Conservation (phyloP, 1,140 invertebrate species). For the Caenorhabditis elegans region DNA sequence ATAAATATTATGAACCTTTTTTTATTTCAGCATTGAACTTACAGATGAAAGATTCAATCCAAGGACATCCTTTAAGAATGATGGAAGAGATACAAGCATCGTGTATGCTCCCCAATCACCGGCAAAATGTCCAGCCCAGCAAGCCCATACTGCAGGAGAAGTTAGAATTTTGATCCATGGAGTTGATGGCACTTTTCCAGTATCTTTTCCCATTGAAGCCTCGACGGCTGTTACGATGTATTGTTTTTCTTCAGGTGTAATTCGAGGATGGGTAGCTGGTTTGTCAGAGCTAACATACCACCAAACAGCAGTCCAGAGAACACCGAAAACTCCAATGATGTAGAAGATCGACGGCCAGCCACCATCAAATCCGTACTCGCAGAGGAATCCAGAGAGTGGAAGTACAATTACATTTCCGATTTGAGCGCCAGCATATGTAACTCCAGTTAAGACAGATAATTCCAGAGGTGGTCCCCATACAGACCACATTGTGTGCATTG, state of each 20-base stretch:
- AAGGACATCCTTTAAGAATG: constrained; percentile 86
- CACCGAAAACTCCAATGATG: constrained; percentile 71
- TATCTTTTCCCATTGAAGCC: constrained; percentile 47
- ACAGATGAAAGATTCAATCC: constrained; percentile 63
- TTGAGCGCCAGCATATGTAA: constrained; percentile 68
- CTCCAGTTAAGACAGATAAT: constrained; percentile 65
- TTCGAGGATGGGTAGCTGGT: constrained; percentile 77
- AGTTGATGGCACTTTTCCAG: constrained; percentile 47
- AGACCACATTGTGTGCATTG: constrained; percentile 70
- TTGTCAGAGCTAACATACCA: constrained; percentile 76
- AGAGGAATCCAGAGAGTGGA: constrained; percentile 69
- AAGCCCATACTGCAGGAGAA: constrained; percentile 85
- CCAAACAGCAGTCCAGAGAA: constrained; percentile 73
- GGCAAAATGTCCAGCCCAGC: constrained; percentile 83
- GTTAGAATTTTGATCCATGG: constrained; percentile 81
- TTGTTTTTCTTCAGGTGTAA: constrained; percentile 76
- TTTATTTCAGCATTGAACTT: constrained; percentile 11
- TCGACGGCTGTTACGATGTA: constrained; percentile 71
- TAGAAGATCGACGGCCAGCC: constrained; percentile 71
- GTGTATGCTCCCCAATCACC: constrained; percentile 94
- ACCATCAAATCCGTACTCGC: constrained; percentile 65
- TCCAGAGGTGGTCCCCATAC: constrained; percentile 71
- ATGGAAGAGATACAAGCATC: constrained; percentile 86
- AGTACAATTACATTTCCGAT: constrained; percentile 69
- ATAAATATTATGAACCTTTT: not conserved